Percentiles rank a stretch among this genome's conserved stretches.
Evolutionary conservation across 2,888 invertebrate species (phyloP).

Genomic region (Coenonympha arcania): DNA sequence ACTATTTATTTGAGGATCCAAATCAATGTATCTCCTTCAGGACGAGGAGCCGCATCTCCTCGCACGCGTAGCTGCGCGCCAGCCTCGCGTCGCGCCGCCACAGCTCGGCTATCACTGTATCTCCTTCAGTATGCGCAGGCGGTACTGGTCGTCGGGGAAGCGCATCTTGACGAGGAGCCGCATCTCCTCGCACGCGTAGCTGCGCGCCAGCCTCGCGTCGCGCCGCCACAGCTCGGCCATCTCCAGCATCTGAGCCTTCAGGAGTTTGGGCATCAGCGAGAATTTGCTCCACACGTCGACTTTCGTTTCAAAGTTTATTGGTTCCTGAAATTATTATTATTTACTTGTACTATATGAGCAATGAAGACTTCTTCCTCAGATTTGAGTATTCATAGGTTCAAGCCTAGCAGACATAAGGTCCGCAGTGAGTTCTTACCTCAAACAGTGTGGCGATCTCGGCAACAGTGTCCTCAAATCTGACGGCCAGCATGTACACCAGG

Average conservation of each 20-base stretch:
- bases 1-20: no score
- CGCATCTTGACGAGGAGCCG: slow-evolving; percentile 62
- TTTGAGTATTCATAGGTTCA: no score
- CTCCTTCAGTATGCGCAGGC: slow-evolving; percentile 61
- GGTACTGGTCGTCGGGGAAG: slow-evolving; percentile 61
- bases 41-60: slow-evolving; percentile 61
- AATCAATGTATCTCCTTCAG: neutral
- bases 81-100: slow-evolving; percentile 43
- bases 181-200: slow-evolving; percentile 61
- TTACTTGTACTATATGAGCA: neutral
- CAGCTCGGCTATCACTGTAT: slow-evolving; percentile 47
- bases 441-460: slow-evolving; percentile 45
- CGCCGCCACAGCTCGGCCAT: slow-evolving; percentile 52
- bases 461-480: slow-evolving; percentile 44
- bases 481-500: slow-evolving; percentile 50
- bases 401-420: no score
- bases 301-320: slow-evolving; percentile 46
- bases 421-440: slow-evolving; percentile 50
- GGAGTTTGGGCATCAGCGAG: slow-evolving; percentile 47
- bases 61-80: slow-evolving; percentile 49
- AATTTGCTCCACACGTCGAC: slow-evolving; percentile 57
- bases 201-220: slow-evolving; percentile 36
- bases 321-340: slow-evolving; percentile 37
- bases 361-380: no score
- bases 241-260: slow-evolving; percentile 59